A percentile compares a stretch with the other conserved stretches of the same genome.
These are phyloP conservation scores for Strix uralensis DNA, from an alignment of 2,113 vertebrate genomes.

Conservation along the genomic window DNA sequence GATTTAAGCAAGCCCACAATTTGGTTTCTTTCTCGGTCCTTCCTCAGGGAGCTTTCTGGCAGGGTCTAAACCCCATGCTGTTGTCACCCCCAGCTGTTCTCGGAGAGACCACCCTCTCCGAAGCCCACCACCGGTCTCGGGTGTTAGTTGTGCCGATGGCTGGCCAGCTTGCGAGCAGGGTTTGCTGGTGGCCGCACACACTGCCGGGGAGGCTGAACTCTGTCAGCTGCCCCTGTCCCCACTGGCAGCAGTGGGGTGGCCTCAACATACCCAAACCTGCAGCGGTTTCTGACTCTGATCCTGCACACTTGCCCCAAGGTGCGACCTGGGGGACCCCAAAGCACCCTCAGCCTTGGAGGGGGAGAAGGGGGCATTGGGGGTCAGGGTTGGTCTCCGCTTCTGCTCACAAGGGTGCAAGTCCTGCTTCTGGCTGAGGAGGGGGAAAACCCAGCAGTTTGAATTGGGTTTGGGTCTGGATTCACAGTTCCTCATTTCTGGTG, in stretches of 20 bases:
- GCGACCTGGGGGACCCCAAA: accelerated
- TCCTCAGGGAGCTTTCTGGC: background rate
- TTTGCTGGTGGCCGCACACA: accelerated
- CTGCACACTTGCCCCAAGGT: accelerated
- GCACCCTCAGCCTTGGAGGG: background rate
- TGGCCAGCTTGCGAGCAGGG: accelerated
- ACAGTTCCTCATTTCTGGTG: background rate
- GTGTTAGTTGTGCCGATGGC: background rate
- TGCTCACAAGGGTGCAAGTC: background rate
- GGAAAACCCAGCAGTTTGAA: background rate
- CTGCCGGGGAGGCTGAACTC: background rate
- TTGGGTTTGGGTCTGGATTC: background rate
- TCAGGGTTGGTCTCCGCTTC: background rate
- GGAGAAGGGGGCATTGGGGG: background rate
- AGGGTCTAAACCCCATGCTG: background rate
- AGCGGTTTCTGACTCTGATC: background rate
- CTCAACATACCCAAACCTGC: accelerated
- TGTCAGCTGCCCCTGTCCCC: background rate
- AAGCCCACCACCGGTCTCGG: background rate
- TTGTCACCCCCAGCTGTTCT: background rate
- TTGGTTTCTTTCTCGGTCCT: background rate
- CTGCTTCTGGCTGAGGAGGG: background rate
- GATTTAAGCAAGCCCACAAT: background rate
- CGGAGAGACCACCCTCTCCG: background rate
- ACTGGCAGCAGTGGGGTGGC: background rate